phyloP scores from a whole-genome alignment of 2,888 invertebrate species.

The Aleiodes testaceus region DNA sequence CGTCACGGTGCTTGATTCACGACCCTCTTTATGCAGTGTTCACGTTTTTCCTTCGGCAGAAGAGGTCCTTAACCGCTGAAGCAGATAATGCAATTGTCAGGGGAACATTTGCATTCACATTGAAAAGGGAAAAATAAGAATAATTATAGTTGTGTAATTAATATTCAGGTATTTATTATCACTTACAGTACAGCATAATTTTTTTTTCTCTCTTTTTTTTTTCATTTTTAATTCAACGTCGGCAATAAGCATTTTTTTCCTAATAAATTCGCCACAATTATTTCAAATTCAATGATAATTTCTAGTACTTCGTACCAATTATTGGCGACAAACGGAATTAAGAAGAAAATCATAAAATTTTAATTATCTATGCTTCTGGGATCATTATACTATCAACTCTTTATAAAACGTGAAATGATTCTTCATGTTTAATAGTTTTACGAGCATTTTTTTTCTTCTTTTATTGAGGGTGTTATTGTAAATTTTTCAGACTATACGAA shows the following conservation, averaged over 20 bases:
- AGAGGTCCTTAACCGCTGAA: conserved; percentile 25
- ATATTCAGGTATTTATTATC: conserved; percentile 53
- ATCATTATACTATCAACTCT: conserved; percentile 37
- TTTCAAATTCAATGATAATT: conserved; percentile 15
- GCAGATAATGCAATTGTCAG: conserved; percentile 8
- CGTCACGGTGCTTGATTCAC: conserved; percentile 47
- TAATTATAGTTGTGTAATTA: conserved; percentile 36
- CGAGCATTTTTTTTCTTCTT: not conserved
- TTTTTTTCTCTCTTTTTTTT: conserved; percentile 45
- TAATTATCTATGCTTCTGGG: conserved; percentile 26
- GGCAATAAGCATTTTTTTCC: conserved; percentile 56
- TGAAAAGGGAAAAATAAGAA: conserved; percentile 2
- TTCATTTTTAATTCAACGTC: conserved; percentile 49
- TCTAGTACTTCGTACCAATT: conserved; percentile 7
- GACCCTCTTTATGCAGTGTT: conserved; percentile 32
- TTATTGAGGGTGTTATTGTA: conserved; percentile 1
- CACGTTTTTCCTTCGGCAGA: not conserved
- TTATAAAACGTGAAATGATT: conserved; percentile 34
- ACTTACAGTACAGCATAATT: conserved; percentile 57
- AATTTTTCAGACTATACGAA: not conserved
- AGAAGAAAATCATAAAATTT: conserved; percentile 10
- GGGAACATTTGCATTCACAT: not conserved
- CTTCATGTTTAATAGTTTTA: conserved; percentile 5
- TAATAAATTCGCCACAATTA: conserved; percentile 56
- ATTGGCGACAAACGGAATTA: not conserved